Base-by-base conservation (phyloP, 2,888 invertebrate species). In the Chymomyza fuscimana region DNA sequence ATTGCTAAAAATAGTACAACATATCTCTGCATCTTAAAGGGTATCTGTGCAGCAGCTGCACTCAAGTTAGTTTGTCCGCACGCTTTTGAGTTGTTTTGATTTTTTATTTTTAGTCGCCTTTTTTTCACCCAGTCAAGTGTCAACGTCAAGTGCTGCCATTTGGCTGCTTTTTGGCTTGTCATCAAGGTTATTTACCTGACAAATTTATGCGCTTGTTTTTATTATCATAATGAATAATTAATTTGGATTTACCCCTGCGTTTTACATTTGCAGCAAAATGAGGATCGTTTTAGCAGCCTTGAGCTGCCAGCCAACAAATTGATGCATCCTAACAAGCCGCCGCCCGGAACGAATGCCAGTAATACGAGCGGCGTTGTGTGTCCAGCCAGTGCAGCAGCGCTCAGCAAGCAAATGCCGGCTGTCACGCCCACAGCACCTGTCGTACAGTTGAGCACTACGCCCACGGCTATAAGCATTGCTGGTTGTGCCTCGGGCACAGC, bases 401-500 rank as follows among this genome's bases (percentile, higher is more conserved):
- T 87, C 69, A 72, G 58, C 60, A 79, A 73, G 72, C 74, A 75
- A 51, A 72, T 51, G 60, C 29, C 74, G 63, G 59, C 19, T 32
- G 51, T 4, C 12, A 46, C 63, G 59, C 64, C 50, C 6, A 50
- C 65, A 62, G 60, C 32, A 2, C n/a, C 63, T 59, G 69, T 65
- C 59, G 59, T 77, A 50, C 72, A 78, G 68, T 51, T 76, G 12
- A 86, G 86, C 61, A 87, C 82, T 5, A 86, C 89, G 22, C 87
- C 86, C 63, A 82, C 87, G 12, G 78, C 86, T 32, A 70, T 89
- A 7, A 79, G 88, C 16, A 90, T 90, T 72, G 86, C 83, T 10
- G 90, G 89, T 67, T 90, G 90, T 56, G 90, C 89, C 40, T 90
- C 91, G 0, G 91, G 87, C 69, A 90, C 90, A 10, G 90, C 91